These are phyloP conservation scores for Propithecus deckenii DNA, from an alignment of 2,797 vertebrate species.

Conservation along the genomic window DNA sequence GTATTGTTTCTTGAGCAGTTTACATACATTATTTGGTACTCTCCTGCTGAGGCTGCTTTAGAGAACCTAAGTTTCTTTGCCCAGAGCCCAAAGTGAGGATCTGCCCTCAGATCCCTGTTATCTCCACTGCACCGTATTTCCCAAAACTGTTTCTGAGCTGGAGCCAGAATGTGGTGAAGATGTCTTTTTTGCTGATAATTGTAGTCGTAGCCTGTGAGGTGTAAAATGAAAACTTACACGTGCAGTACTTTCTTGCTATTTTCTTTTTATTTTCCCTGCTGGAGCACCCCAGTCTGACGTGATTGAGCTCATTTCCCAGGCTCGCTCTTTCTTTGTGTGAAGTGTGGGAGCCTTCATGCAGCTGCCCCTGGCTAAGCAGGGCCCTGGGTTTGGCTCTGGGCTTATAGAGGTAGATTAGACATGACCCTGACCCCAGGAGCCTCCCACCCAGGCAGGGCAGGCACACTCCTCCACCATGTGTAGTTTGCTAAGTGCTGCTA, in stretches of 20 bases:
- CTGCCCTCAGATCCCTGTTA: neutral
- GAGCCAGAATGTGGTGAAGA: too few relatives aligned
- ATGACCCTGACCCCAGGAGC: neutral
- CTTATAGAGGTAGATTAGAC: neutral
- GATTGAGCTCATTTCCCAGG: neutral
- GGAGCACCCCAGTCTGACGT: neutral
- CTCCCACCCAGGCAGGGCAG: neutral
- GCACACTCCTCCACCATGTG: neutral
- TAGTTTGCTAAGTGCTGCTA: neutral
- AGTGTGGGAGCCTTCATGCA: neutral
- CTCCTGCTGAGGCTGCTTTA: neutral
- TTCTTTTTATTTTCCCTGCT: neutral
- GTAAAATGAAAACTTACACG: neutral
- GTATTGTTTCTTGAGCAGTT: neutral
- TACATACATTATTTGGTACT: neutral
- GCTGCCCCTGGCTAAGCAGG: neutral
- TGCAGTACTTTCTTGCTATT: neutral
- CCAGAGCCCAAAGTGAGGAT: neutral
- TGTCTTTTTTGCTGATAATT: neutral
- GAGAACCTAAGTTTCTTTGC: neutral
- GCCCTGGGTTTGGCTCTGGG: neutral
- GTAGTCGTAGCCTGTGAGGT: neutral
- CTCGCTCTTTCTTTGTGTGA: neutral
- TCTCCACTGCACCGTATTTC: too few relatives aligned
- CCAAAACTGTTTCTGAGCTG: neutral